These are phyloP conservation scores for Brachyptera risi DNA, from an alignment of 2,888 invertebrate species.

Conservation along the genomic window DNA sequence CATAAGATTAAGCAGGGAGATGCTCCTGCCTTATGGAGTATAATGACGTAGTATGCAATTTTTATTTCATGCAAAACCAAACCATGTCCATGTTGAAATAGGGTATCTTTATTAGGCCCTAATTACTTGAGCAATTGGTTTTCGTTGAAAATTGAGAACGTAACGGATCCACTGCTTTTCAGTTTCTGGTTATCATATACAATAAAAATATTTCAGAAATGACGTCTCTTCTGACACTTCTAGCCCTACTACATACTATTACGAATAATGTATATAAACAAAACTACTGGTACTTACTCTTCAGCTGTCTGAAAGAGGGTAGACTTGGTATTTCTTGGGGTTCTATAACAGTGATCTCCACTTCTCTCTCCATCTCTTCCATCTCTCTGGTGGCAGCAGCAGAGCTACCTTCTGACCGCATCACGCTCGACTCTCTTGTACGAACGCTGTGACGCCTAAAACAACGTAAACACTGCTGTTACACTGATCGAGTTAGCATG, in stretches of 20 bases:
- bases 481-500: too few relatives aligned
- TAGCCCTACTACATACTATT: not conserved
- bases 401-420: conserved; percentile 10
- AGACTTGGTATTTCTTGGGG: not conserved
- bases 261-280: not conserved
- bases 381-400: conserved; percentile 16
- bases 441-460: not conserved
- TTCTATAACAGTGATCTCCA: not conserved
- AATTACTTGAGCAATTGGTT: too few relatives aligned
- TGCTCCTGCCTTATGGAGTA: too few relatives aligned
- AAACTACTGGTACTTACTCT: not conserved
- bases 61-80: too few relatives aligned
- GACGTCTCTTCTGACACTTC: not conserved
- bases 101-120: too few relatives aligned
- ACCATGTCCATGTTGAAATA: too few relatives aligned
- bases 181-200: too few relatives aligned
- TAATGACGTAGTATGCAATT: too few relatives aligned
- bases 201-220: too few relatives aligned
- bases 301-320: not conserved
- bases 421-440: conserved; percentile 9
- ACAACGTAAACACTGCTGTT: not conserved
- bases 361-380: conserved; percentile 15
- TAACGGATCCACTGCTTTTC: too few relatives aligned
- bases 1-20: too few relatives aligned
- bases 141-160: too few relatives aligned